These are phyloP conservation scores for Apis dorsata DNA, from an alignment of 1,140 invertebrate genomes.

Conservation along the genomic window DNA sequence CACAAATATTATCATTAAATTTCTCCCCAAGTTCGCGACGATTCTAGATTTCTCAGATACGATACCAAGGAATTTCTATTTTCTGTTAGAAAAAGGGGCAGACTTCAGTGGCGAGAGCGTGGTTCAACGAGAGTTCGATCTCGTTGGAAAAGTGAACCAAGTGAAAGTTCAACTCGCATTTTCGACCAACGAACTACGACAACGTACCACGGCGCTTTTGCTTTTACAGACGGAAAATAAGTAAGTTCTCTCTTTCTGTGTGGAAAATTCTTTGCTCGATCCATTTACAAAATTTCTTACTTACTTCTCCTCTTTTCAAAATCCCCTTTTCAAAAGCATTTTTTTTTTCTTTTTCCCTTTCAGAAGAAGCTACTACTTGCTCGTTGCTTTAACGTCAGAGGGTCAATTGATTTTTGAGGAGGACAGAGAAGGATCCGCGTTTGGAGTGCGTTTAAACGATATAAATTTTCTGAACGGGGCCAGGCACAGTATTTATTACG, in stretches of 20 bases:
- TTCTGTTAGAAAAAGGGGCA: constrained; percentile 89
- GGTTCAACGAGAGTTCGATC: constrained; percentile 87
- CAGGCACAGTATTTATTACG: constrained; percentile 92
- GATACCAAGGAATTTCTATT: constrained; percentile 75
- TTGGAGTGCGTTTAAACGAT: constrained; percentile 86
- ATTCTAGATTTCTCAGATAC: not conserved
- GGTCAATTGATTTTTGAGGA: constrained; percentile 92
- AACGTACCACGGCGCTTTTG: constrained; percentile 87
- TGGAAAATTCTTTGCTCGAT: no score
- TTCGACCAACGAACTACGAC: constrained; percentile 88
- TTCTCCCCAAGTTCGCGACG: not conserved
- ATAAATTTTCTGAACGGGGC: constrained; percentile 91
- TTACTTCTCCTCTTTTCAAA: not conserved
- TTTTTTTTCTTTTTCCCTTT: constrained; percentile 72
- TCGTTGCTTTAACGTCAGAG: constrained; percentile 89
- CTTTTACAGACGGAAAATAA: constrained; percentile 90
- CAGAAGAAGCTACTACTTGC: constrained; percentile 90
- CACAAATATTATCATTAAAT: not conserved
- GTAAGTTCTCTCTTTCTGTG: constrained; percentile 77
- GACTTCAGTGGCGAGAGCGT: constrained; percentile 93
- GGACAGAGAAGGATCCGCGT: constrained; percentile 87
- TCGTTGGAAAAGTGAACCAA: constrained; percentile 85
- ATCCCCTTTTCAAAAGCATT: constrained; percentile 45
- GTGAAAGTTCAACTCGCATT: constrained; percentile 91
- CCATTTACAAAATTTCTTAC: not conserved